Conservation (phyloP, 2,797 vertebrate species). For the Otolemur crassicaudatus region DNA sequence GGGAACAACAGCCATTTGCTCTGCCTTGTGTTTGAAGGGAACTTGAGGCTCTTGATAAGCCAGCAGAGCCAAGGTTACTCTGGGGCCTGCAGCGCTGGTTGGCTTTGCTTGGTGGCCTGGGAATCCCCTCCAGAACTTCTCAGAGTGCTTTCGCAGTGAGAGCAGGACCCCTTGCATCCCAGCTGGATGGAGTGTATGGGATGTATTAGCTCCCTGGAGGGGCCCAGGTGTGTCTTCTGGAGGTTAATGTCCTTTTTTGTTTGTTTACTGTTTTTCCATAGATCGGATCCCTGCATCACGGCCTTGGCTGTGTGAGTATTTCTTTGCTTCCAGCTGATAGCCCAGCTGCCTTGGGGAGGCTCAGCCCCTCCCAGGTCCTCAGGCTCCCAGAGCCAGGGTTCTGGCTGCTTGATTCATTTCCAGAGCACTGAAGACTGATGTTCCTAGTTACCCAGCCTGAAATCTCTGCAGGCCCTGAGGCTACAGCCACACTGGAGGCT, state of each 20-base stretch:
- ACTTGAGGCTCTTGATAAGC: not conserved
- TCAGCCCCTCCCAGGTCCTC: not conserved
- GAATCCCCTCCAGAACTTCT: not conserved
- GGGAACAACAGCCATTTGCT: not conserved
- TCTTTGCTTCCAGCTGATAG: constrained; percentile 16
- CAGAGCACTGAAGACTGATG: not conserved
- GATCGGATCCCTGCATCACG: constrained; percentile 98
- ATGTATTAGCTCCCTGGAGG: not conserved
- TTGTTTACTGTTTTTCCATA: constrained; percentile 86
- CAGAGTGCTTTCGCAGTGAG: not conserved
- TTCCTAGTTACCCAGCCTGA: not conserved
- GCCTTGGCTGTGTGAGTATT: constrained; percentile 97
- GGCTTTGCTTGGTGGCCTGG: not conserved
- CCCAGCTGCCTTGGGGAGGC: not conserved
- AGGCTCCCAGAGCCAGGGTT: not conserved
- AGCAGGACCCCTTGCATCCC: not conserved
- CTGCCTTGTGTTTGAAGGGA: not conserved
- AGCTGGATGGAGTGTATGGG: not conserved
- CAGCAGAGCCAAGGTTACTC: not conserved
- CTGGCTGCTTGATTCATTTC: not conserved
- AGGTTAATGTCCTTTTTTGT: not conserved
- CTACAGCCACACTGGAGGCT: fast-evolving
- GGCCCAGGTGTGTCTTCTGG: not conserved
- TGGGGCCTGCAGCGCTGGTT: not conserved
- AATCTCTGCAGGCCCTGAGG: not conserved